Evolutionary conservation across 1,140 invertebrate genomes (phyloP).

Genomic region (Protaetia brevitarsis): DNA sequence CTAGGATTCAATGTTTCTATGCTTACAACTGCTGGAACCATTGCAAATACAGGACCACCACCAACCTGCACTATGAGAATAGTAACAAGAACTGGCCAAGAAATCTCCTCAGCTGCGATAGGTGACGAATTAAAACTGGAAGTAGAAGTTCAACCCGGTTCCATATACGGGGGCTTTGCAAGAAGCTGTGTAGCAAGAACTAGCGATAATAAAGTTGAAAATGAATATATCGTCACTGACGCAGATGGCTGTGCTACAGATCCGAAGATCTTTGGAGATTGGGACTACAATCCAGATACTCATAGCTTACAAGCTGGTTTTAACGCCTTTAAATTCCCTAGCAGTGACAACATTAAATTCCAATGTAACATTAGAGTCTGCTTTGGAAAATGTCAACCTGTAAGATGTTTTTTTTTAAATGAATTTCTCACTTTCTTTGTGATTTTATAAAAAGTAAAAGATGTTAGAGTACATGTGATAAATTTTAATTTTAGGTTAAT

Average conservation of each 20-base stretch:
- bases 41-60: constrained; percentile 91
- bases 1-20: constrained; percentile 93
- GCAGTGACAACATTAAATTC: constrained; percentile 91
- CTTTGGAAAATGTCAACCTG: constrained; percentile 92
- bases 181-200: constrained; percentile 90
- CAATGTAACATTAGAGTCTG: constrained; percentile 94
- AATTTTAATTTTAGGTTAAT: constrained; percentile 66
- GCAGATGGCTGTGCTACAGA: constrained; percentile 92
- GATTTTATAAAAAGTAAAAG: neutral
- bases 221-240: constrained; percentile 90
- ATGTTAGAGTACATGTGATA: too few species aligned
- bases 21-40: constrained; percentile 91
- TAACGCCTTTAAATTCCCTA: constrained; percentile 95
- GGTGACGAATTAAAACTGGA: constrained; percentile 87
- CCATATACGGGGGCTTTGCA: constrained; percentile 92
- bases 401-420: constrained; percentile 49
- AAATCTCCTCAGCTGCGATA: constrained; percentile 88
- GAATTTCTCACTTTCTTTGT: neutral
- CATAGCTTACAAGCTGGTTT: constrained; percentile 82
- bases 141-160: constrained; percentile 89
- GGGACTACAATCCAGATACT: constrained; percentile 81
- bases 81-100: constrained; percentile 79
- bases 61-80: constrained; percentile 91
- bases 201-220: constrained; percentile 83
- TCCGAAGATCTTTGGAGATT: constrained; percentile 88